phyloP scores from a whole-genome alignment of 2,888 invertebrate genomes.

The Archips crataeganus region DNA sequence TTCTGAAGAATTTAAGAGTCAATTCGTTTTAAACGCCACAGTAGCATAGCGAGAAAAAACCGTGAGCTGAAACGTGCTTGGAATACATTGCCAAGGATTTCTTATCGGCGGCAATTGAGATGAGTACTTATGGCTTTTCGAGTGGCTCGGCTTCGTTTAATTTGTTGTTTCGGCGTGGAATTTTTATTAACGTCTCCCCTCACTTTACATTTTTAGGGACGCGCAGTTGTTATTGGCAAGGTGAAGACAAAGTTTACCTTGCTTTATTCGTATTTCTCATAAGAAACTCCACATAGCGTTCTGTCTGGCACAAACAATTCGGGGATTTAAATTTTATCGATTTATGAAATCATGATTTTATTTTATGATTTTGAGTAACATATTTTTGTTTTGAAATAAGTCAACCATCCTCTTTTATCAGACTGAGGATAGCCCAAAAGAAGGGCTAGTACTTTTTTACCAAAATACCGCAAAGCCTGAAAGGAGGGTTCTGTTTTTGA shows the following conservation, averaged over 20 bases:
- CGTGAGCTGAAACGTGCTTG: conserved; percentile 83
- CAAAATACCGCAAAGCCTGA: no score
- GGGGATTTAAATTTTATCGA: neutral
- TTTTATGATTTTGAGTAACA: neutral
- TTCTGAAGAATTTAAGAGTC: conserved; percentile 85
- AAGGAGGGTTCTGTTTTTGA: no score
- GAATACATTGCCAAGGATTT: conserved; percentile 84
- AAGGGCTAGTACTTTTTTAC: no score
- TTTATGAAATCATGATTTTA: conserved; percentile 5
- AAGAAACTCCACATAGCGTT: conserved; percentile 23
- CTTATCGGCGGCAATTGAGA: conserved; percentile 86
- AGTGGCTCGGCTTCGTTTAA: conserved; percentile 86
- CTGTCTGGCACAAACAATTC: conserved; percentile 17
- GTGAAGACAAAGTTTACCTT: conserved; percentile 65
- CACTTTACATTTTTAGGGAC: conserved; percentile 76
- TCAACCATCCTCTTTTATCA: no score
- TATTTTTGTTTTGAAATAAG: no score
- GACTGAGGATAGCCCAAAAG: no score
- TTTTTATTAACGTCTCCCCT: conserved; percentile 85
- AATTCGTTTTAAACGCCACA: conserved; percentile 84
- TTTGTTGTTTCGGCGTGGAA: conserved; percentile 85
- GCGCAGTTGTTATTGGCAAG: conserved; percentile 65
- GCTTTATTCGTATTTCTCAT: conserved; percentile 53
- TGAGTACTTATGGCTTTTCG: conserved; percentile 86
- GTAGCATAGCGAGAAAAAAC: conserved; percentile 82